Conservation (phyloP, 2,888 invertebrate species). For the Hydrotaea cyrtoneurina region DNA sequence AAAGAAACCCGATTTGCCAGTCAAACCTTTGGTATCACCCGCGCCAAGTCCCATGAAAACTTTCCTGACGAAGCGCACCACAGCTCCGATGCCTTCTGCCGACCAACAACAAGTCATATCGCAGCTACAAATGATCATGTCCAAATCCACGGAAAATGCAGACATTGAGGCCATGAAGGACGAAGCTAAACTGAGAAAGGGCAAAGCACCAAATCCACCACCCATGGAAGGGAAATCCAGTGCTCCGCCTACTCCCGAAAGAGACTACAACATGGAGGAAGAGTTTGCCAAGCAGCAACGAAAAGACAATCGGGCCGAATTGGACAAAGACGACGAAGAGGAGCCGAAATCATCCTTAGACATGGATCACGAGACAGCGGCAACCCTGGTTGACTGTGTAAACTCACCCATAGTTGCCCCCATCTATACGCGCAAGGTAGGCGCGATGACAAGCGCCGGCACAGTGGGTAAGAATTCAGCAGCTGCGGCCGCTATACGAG, state of each 20-base stretch:
- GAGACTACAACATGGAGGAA: slow-evolving; percentile 76
- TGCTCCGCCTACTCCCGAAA: slow-evolving; percentile 78
- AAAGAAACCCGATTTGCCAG: slow-evolving; percentile 87
- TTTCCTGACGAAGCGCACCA: slow-evolving; percentile 82
- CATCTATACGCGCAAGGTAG: slow-evolving; percentile 71
- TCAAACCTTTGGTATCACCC: slow-evolving; percentile 84
- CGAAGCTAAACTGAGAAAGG: slow-evolving; percentile 83
- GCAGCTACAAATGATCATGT: slow-evolving; percentile 82
- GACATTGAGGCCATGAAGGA: slow-evolving; percentile 73
- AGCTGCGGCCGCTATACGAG: slow-evolving; percentile 87
- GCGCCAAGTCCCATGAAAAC: slow-evolving; percentile 81
- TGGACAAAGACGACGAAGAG: slow-evolving; percentile 14
- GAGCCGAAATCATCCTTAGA: slow-evolving; percentile 28
- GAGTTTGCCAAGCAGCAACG: slow-evolving; percentile 72
- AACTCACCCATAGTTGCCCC: slow-evolving; percentile 30
- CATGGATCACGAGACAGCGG: slow-evolving; percentile 42
- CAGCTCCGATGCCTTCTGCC: slow-evolving; percentile 69
- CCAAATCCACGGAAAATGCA: slow-evolving; percentile 75
- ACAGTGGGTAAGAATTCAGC: slow-evolving; percentile 80
- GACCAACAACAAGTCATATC: slow-evolving; percentile 82
- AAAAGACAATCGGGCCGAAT: slow-evolving; percentile 14
- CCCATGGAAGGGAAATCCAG: slow-evolving; percentile 73
- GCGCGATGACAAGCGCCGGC: slow-evolving; percentile 57
- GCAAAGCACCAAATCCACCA: slow-evolving; percentile 89
- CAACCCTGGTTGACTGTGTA: slow-evolving; percentile 21